phyloP scores from a whole-genome alignment of 2,797 vertebrate species.

The Enteromius afrohamiltoni region DNA sequence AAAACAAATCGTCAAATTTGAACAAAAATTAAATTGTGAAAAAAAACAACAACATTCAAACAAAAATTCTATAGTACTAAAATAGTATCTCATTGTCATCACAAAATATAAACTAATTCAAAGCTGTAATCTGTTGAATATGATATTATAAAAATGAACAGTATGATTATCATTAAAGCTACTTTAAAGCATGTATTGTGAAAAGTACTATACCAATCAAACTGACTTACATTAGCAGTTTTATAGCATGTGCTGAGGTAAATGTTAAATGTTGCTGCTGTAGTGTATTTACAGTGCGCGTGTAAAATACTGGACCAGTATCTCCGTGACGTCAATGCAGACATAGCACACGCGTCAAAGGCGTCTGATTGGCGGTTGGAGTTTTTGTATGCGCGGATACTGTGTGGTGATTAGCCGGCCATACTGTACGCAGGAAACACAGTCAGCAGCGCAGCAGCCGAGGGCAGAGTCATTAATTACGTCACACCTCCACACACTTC shows the following conservation, averaged over 20 bases:
- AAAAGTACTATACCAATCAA: neutral
- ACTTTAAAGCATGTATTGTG: neutral
- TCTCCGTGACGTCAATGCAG: neutral
- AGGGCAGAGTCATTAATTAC: conserved; percentile 88
- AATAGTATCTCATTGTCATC: neutral
- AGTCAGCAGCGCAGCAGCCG: neutral
- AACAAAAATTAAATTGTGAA: neutral
- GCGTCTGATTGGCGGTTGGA: neutral
- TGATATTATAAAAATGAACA: neutral
- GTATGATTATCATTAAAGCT: neutral
- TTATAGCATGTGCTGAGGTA: neutral
- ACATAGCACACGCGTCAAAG: neutral
- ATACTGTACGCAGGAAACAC: neutral
- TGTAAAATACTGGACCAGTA: neutral
- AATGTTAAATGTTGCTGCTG: neutral
- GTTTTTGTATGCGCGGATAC: neutral
- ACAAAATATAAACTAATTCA: neutral
- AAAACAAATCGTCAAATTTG: neutral
- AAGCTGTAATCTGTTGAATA: neutral
- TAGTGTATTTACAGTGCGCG: neutral
- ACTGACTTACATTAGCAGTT: neutral
- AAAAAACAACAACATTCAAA: neutral
- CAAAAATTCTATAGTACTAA: neutral
- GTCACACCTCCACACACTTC: conserved; percentile 72
- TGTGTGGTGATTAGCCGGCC: neutral